Evolutionary conservation across 2,797 vertebrate genomes (phyloP).

Genomic region (Acrocephalus scirpaceus): DNA sequence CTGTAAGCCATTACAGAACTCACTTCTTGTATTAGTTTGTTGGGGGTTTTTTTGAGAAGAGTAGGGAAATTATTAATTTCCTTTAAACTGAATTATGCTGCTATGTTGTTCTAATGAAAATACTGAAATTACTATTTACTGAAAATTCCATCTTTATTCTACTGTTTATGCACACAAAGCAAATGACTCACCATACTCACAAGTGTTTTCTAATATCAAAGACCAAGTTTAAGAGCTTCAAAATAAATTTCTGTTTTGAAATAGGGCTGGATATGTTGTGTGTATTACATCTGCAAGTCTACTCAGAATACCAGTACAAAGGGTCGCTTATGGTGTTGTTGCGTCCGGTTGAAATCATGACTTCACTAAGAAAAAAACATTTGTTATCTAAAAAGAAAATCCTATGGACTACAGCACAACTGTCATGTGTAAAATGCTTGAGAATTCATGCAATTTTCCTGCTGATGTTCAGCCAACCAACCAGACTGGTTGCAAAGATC

Average conservation of each 20-base stretch:
- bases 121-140: slow-evolving; percentile 5
- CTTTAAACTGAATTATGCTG: neutral
- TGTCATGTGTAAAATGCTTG: neutral
- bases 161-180: neutral
- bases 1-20: neutral
- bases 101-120: neutral
- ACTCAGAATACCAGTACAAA: neutral
- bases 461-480: neutral
- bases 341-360: neutral
- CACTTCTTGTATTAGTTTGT: neutral
- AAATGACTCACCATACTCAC: neutral
- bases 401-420: neutral
- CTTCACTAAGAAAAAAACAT: neutral
- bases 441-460: neutral
- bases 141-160: neutral
- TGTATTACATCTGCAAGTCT: neutral
- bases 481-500: neutral
- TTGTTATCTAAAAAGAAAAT: neutral
- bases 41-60: neutral
- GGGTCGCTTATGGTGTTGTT: neutral
- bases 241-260: neutral
- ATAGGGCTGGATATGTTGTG: neutral
- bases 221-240: neutral
- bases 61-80: neutral
- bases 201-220: neutral